Evolutionary conservation across 2,888 invertebrate species (phyloP).

Genomic region (Thereva nobilitata): DNA sequence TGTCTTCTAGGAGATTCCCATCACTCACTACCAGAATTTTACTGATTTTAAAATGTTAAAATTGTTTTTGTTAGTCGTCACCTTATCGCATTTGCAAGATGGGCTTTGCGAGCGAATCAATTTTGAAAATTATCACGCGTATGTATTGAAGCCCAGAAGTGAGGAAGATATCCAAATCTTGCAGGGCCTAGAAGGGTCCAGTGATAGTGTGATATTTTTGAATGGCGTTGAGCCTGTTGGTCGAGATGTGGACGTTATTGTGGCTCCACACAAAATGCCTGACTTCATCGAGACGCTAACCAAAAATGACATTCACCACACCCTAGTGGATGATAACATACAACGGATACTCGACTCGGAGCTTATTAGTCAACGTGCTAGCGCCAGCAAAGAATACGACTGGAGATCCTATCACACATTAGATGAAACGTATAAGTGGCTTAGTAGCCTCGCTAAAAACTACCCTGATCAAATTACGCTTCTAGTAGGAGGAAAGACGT

Average conservation of each 20-base stretch:
- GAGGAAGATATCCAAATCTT: conserved; percentile 52
- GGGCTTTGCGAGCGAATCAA: conserved; percentile 38
- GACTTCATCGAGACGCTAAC: conserved; percentile 32
- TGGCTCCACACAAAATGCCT: conserved; percentile 35
- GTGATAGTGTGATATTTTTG: conserved; percentile 38
- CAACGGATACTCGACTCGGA: conserved; percentile 31
- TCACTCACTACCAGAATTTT: too few relatives aligned
- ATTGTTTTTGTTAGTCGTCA: too few relatives aligned
- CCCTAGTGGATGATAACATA: conserved; percentile 30
- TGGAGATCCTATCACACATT: conserved; percentile 52
- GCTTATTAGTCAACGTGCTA: neutral
- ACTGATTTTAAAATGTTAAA: too few relatives aligned
- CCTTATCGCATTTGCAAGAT: too few relatives aligned
- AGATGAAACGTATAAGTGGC: conserved; percentile 62
- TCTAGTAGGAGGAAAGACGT: conserved; percentile 61
- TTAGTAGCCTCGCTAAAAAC: conserved; percentile 58
- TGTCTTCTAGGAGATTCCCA: too few relatives aligned
- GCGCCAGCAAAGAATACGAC: conserved; percentile 43
- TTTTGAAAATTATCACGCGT: conserved; percentile 54
- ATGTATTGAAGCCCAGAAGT: conserved; percentile 52
- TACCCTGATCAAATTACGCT: conserved; percentile 61
- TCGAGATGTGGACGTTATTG: conserved; percentile 19
- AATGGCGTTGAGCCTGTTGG: neutral
- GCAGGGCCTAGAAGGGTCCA: conserved; percentile 42
- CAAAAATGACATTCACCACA: conserved; percentile 8